Percentiles rank a stretch among this genome's conserved stretches.
Conservation (phyloP, 2,113 vertebrate genomes). For the Alethe castanea region DNA sequence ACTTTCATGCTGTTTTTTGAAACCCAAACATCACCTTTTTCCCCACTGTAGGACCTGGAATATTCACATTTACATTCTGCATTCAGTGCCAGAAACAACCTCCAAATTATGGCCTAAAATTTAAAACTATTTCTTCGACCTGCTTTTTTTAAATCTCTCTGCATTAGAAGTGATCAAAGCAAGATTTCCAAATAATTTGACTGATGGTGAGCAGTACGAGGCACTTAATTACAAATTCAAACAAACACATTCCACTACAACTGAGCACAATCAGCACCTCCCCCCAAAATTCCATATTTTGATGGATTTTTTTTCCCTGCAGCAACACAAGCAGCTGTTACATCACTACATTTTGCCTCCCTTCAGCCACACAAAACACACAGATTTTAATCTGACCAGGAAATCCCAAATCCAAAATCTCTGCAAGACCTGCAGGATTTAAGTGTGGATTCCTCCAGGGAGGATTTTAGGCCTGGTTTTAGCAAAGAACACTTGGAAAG, state of each 20-base stretch:
- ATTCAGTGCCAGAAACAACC: neutral
- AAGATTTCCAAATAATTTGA: neutral
- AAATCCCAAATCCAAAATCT: neutral
- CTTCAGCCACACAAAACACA: neutral
- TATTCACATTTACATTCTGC: neutral
- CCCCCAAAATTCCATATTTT: neutral
- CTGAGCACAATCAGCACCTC: neutral
- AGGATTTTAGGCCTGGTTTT: neutral
- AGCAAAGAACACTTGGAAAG: neutral
- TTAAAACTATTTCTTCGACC: neutral
- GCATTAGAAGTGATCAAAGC: neutral
- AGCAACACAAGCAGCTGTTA: neutral
- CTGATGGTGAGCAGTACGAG: neutral
- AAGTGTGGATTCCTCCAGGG: neutral
- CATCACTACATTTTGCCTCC: neutral
- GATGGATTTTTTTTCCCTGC: neutral
- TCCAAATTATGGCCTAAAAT: rapidly evolving
- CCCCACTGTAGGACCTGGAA: neutral
- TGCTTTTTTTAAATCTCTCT: neutral
- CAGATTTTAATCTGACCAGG: neutral
- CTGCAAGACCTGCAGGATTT: neutral
- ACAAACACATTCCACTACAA: neutral
- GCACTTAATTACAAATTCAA: neutral
- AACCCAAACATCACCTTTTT: neutral
- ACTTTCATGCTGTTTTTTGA: neutral